Conservation (phyloP, 2,888 invertebrate species). For the Tipula helvola region DNA sequence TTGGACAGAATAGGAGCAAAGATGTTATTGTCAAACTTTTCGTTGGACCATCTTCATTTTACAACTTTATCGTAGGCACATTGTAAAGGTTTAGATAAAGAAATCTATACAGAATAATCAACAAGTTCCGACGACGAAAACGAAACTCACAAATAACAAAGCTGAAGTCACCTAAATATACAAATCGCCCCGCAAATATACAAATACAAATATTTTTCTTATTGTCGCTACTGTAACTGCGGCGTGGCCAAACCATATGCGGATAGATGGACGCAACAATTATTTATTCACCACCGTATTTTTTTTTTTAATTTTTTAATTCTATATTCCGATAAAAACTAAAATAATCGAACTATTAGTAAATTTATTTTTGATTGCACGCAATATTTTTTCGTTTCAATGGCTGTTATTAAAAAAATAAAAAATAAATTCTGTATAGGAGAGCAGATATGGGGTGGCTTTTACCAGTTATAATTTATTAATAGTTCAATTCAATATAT, state of each 20-base stretch:
- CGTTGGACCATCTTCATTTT: too few relatives aligned
- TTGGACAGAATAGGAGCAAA: too few relatives aligned
- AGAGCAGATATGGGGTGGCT: not conserved
- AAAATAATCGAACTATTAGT: not conserved
- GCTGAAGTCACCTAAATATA: too few relatives aligned
- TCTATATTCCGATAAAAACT: not conserved
- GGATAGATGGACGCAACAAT: not conserved
- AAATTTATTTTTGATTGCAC: not conserved
- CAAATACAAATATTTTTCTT: not conserved
- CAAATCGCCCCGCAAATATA: too few relatives aligned
- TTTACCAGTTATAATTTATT: not conserved
- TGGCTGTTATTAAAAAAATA: not conserved
- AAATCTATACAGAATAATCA: too few relatives aligned
- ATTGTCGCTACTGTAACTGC: not conserved
- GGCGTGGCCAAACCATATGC: not conserved
- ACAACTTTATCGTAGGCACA: too few relatives aligned
- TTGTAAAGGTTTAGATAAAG: too few relatives aligned
- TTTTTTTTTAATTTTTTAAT: not conserved
- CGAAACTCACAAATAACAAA: too few relatives aligned
- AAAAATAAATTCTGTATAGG: too few relatives aligned
- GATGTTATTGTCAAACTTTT: too few relatives aligned
- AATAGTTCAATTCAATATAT: not conserved
- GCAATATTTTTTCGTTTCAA: not conserved
- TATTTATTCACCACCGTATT: not conserved
- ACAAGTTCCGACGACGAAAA: too few relatives aligned